A percentile compares a stretch with the other conserved stretches of the same genome.
These are phyloP conservation scores for Bilobella aurantiaca DNA, from an alignment of 1,140 invertebrate genomes.

Conservation along the genomic window DNA sequence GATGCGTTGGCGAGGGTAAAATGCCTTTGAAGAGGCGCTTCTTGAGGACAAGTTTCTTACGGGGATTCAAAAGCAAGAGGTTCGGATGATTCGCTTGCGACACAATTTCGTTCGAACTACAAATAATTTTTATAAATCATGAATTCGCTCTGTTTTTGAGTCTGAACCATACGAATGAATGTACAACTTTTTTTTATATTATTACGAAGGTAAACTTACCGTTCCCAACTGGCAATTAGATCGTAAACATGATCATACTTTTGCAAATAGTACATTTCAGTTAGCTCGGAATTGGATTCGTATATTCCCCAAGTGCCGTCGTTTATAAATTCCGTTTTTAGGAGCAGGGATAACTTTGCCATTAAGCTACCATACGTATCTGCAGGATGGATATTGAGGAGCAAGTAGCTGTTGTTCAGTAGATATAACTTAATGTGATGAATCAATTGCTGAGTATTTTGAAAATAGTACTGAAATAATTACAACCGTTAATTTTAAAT, in stretches of 20 bases:
- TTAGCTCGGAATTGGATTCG: background rate
- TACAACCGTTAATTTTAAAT: background rate
- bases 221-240: slow-evolving; percentile 1
- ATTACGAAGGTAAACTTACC: background rate
- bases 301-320: background rate
- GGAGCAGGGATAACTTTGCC: background rate
- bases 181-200: background rate
- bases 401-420: slow-evolving; percentile 1
- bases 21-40: background rate
- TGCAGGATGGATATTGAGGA: slow-evolving; percentile 1
- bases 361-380: background rate
- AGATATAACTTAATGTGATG: background rate
- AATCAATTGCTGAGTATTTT: background rate
- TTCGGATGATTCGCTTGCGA: background rate
- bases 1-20: background rate
- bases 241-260: slow-evolving; percentile 1
- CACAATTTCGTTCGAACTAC: background rate
- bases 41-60: background rate
- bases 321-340: background rate
- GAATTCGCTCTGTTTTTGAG: no score
- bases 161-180: no score
- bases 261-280: slow-evolving; percentile 5
- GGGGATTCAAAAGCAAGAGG: background rate
- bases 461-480: background rate
- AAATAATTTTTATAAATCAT: background rate